Conservation (phyloP, 2,797 vertebrate genomes). For the Cottoperca gobio region DNA sequence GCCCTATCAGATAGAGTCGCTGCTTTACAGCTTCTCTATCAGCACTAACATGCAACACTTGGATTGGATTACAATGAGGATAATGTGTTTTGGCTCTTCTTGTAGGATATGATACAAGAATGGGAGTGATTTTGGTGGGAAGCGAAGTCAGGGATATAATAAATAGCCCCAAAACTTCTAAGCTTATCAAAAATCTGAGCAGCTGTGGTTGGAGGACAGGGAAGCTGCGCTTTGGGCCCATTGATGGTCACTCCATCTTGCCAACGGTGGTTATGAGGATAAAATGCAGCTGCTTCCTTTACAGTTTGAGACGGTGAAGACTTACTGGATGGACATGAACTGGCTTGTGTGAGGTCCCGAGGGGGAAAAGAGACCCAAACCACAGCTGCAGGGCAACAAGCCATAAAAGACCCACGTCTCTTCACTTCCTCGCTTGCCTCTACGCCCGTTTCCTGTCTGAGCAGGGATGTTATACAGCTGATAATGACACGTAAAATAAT, state of each 20-base stretch:
- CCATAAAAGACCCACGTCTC: slow-evolving; percentile 58
- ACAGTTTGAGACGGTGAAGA: slow-evolving; percentile 54
- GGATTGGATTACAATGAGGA: slow-evolving; percentile 51
- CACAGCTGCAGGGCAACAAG: slow-evolving; percentile 75
- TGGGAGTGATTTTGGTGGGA: slow-evolving; percentile 59
- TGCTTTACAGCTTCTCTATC: slow-evolving; percentile 46
- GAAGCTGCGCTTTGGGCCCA: slow-evolving; percentile 32
- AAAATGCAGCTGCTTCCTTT: slow-evolving; percentile 72
- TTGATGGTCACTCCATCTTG: slow-evolving; percentile 55
- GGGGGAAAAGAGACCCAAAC: slow-evolving; percentile 51
- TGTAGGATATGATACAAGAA: slow-evolving; percentile 40
- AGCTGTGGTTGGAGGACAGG: slow-evolving; percentile 60
- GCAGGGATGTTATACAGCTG: slow-evolving; percentile 55
- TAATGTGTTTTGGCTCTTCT: slow-evolving; percentile 65
- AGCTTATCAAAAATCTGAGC: slow-evolving; percentile 68
- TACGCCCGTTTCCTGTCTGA: slow-evolving; percentile 64
- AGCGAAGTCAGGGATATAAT: slow-evolving; percentile 51
- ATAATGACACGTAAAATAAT: slow-evolving; percentile 74
- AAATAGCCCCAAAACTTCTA: slow-evolving; percentile 56
- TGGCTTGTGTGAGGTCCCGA: slow-evolving; percentile 69
- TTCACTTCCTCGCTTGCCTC: slow-evolving; percentile 56
- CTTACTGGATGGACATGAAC: slow-evolving; percentile 60
- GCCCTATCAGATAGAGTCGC: slow-evolving; percentile 33
- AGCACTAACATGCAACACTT: slow-evolving; percentile 49
- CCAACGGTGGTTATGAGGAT: slow-evolving; percentile 66